phyloP scores from a whole-genome alignment of 2,888 invertebrate species.

The Nomada ferruginata region DNA sequence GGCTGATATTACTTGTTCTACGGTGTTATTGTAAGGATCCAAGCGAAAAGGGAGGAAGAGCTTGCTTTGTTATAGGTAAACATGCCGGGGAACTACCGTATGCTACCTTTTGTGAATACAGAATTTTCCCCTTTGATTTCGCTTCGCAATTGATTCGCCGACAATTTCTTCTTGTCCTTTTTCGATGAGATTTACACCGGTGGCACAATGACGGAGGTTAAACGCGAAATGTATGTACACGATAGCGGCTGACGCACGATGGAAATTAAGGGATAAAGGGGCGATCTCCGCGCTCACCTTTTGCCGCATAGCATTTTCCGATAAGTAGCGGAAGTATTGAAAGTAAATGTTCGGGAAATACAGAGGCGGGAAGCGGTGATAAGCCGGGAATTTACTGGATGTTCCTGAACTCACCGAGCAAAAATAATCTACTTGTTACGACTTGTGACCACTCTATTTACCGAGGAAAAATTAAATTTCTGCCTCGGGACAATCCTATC shows the following conservation, averaged over 20 bases:
- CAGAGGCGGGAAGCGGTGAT: slow-evolving; percentile 29
- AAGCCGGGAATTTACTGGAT: slow-evolving; percentile 25
- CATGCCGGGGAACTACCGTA: background rate
- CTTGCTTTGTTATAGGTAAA: slow-evolving; percentile 10
- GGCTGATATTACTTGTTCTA: slow-evolving; percentile 35
- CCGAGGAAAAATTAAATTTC: background rate
- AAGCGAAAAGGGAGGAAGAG: background rate
- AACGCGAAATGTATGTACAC: background rate
- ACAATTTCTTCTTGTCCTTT: too few species aligned
- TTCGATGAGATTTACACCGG: too few species aligned
- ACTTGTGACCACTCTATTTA: too few species aligned
- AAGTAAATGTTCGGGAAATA: slow-evolving; percentile 57
- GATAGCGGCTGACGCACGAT: slow-evolving; percentile 5
- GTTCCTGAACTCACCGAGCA: slow-evolving; percentile 1
- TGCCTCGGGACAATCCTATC: background rate
- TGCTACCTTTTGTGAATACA: slow-evolving; percentile 8
- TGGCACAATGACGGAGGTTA: too few species aligned
- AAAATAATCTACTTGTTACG: slow-evolving; percentile 1
- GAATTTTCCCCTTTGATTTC: slow-evolving; percentile 2
- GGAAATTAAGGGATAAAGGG: slow-evolving; percentile 50
- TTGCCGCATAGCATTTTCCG: slow-evolving; percentile 56
- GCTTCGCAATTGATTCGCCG: too few species aligned
- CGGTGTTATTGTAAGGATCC: slow-evolving; percentile 32
- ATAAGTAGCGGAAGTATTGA: slow-evolving; percentile 52
- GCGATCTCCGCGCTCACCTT: slow-evolving; percentile 46